A percentile compares a stretch with the other conserved stretches of the same genome.
These are phyloP conservation scores for Punctoribates punctum DNA, from an alignment of 2,888 invertebrate species.

Conservation along the genomic window DNA sequence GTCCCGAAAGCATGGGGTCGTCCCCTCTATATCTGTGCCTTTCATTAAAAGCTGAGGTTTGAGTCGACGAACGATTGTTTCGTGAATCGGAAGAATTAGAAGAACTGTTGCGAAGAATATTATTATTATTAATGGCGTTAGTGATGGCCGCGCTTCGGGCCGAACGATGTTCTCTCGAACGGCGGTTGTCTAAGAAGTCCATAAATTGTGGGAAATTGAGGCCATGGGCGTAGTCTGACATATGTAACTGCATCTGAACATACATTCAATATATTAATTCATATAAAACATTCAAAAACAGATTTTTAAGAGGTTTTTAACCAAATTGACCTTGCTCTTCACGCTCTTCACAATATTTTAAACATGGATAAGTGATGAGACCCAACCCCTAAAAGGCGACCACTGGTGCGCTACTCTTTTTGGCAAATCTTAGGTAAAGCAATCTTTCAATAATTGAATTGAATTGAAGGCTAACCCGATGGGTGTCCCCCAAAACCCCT, in stretches of 20 bases:
- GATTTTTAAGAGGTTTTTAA: too few relatives aligned
- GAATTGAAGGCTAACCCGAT: too few relatives aligned
- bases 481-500: too few relatives aligned
- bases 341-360: too few relatives aligned
- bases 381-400: too few relatives aligned
- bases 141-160: conserved; percentile 33
- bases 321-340: too few relatives aligned
- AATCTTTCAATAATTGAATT: too few relatives aligned
- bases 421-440: too few relatives aligned
- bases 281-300: too few relatives aligned
- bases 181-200: conserved; percentile 7
- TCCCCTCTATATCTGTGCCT: not conserved
- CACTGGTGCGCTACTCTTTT: too few relatives aligned
- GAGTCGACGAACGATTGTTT: not conserved
- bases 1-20: conserved; percentile 14
- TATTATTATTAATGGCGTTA: conserved; percentile 52
- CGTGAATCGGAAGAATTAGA: not conserved
- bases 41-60: not conserved
- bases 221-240: conserved; percentile 34
- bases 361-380: too few relatives aligned
- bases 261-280: conserved; percentile 20
- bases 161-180: conserved; percentile 1
- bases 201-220: not conserved
- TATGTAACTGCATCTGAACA: conserved; percentile 42
- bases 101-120: conserved; percentile 53